Evolutionary conservation across 2,888 invertebrate species (phyloP), one percentile per base, ranked within the genome.

Genomic region (Hesperia comma): DNA sequence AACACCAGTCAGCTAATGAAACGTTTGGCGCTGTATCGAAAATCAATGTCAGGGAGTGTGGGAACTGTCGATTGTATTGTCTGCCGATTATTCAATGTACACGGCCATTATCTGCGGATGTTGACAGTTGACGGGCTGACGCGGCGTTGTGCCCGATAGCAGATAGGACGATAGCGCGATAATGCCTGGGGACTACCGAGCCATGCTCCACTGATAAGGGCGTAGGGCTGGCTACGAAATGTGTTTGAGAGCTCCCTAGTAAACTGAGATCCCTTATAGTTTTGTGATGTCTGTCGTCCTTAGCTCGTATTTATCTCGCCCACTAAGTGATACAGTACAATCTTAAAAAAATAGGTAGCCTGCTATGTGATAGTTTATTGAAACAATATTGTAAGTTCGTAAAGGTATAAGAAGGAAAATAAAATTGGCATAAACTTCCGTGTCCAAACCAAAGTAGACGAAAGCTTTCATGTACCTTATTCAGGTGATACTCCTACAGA

Each of bases 41-140:
- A 68, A 63, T 63, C 58, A 49, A 63, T 62, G 32, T 55, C 51
- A 61, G 32, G 32, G 15, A 43, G 58, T 41, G 43, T 41, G 43
- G 58, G 58, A 60, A 60, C 46, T 17, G 12, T 12, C 19, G 17
- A 40, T 60, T 46, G 58, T 46, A 32, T 46, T 60, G 58, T 46
- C 32, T 60, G 33, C 1, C 40, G 43, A 41, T 60, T 60, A 60
- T 60, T 60, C 26, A 60, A 46, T 60, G 19, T 60, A 32, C 26
- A 43, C 17, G 15, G 58, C 58, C 58, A 12, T 60, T n/a, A 68
- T 63, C 63, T 63, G 63, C 60, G 63, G 63, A 68, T 51, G 63
- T 54, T 68, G 61, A 60, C n/a, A 32, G 21, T 32, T 53, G 21
- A 17, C 57, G 32, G n/a, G 21, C 14, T 53, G 21, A 17, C 57